phyloP scores from a whole-genome alignment of 2,797 vertebrate species.

The Steatocranus sp. region DNA sequence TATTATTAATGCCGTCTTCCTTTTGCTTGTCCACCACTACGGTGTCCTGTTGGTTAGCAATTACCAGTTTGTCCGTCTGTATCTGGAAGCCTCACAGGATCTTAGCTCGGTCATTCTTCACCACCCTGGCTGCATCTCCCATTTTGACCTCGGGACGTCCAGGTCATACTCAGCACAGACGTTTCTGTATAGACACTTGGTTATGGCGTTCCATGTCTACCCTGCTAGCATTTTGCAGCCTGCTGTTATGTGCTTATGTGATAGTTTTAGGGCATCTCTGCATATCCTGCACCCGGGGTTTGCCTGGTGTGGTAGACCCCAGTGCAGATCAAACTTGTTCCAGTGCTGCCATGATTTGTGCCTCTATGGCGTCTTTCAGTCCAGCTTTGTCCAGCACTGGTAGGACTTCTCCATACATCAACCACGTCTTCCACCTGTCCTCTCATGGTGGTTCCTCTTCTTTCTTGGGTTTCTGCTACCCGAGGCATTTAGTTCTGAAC shows the following conservation, averaged over 20 bases:
- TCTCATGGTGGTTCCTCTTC: not conserved
- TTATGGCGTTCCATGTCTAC: not conserved
- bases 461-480: not conserved
- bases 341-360: not conserved
- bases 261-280: not conserved
- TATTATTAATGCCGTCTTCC: not conserved
- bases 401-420: not conserved
- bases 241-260: not conserved
- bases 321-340: not conserved
- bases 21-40: not conserved
- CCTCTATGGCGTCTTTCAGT: not conserved
- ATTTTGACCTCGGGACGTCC: not conserved
- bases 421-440: not conserved
- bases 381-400: rapidly evolving
- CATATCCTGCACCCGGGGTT: not conserved
- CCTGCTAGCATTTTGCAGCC: not conserved
- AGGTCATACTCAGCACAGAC: rapidly evolving
- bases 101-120: not conserved
- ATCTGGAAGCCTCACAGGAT: not conserved
- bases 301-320: not conserved
- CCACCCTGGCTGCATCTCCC: not conserved
- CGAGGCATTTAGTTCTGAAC: rapidly evolving
- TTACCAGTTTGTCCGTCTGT: not conserved
- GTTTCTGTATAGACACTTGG: not conserved
- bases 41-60: not conserved